phyloP scores from a whole-genome alignment of 2,888 invertebrate species.

The Venusia cambrica region DNA sequence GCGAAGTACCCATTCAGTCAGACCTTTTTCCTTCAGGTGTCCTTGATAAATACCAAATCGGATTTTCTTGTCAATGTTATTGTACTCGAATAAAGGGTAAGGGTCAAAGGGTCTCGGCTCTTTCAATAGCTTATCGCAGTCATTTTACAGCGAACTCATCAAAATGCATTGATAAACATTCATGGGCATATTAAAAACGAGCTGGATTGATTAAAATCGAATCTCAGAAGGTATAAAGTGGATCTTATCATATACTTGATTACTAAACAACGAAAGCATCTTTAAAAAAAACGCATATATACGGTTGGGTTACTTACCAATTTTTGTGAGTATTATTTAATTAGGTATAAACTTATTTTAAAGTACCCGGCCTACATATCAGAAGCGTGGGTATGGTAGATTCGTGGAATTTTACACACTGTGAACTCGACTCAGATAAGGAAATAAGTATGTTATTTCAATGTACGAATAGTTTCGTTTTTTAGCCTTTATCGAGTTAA shows the following conservation, averaged over 20 bases:
- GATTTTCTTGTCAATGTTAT: constrained; percentile 68
- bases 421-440: constrained; percentile 31
- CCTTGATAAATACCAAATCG: constrained; percentile 70
- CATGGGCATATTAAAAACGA: constrained; percentile 54
- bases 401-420: constrained; percentile 39
- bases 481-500: too few relatives aligned
- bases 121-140: constrained; percentile 51
- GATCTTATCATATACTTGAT: constrained; percentile 11
- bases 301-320: too few relatives aligned
- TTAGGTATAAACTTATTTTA: constrained; percentile 8
- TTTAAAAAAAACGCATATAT: too few relatives aligned
- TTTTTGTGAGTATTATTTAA: constrained; percentile 12
- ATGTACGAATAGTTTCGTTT: constrained; percentile 13
- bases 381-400: constrained; percentile 29
- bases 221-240: constrained; percentile 9
- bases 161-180: constrained; percentile 57
- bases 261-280: constrained; percentile 5
- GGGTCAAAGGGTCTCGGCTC: constrained; percentile 54
- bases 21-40: constrained; percentile 67
- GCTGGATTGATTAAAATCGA: constrained; percentile 33
- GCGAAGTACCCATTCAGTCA: constrained; percentile 62
- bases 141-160: constrained; percentile 46
- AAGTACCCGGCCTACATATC: constrained; percentile 13
- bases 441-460: too few relatives aligned
- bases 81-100: constrained; percentile 53